Percentiles rank a stretch among this genome's conserved stretches.
Evolutionary conservation across 2,113 vertebrate genomes (phyloP).

Genomic region (Dromiciops gliroides): DNA sequence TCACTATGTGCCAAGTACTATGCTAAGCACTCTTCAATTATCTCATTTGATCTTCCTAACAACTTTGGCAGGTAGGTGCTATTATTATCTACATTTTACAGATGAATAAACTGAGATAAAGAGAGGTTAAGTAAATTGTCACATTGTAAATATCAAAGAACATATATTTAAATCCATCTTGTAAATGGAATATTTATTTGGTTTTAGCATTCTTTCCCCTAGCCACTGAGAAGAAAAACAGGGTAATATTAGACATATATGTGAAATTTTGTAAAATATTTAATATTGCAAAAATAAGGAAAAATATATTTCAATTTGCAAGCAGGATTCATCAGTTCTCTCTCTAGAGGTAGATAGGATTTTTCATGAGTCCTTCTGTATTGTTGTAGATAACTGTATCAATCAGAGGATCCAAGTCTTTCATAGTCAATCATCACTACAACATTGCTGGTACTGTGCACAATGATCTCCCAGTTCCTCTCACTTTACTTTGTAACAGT

Average conservation of each 20-base stretch:
- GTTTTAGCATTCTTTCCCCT: background rate
- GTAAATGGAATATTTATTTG: background rate
- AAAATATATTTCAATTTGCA: background rate
- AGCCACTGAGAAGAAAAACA: background rate
- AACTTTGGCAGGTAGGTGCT: background rate
- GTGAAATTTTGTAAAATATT: background rate
- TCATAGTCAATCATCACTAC: background rate
- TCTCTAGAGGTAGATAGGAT: background rate
- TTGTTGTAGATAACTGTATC: background rate
- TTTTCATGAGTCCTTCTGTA: background rate
- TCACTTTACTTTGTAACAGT: background rate
- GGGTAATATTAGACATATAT: background rate
- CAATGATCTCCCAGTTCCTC: background rate
- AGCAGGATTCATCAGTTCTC: background rate
- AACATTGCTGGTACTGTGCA: background rate
- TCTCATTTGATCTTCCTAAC: background rate
- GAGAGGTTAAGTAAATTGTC: background rate
- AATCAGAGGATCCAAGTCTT: background rate
- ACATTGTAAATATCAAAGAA: background rate
- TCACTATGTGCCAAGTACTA: background rate
- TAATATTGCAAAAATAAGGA: background rate
- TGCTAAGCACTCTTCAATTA: background rate
- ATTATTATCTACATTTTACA: background rate
- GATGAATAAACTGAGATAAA: background rate
- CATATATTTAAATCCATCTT: background rate